Percentiles rank a stretch among this genome's conserved stretches.
Conservation (phyloP, 2,888 invertebrate species). For the Oligia latruncula region DNA sequence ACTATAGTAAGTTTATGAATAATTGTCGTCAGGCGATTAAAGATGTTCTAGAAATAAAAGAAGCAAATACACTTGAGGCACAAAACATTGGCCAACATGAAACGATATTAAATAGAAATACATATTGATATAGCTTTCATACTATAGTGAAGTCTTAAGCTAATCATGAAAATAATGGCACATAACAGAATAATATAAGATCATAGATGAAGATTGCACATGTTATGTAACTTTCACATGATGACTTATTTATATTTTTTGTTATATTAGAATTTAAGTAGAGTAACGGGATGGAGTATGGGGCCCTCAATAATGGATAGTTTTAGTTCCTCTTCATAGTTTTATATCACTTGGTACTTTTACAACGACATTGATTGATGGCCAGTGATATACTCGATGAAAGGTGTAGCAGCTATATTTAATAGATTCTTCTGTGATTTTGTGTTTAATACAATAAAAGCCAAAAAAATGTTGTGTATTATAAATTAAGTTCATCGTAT, state of each 20-base stretch:
- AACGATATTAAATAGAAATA: conserved; percentile 62
- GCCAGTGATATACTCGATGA: conserved; percentile 65
- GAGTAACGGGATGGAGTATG: conserved; percentile 73
- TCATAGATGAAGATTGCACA: conserved; percentile 85
- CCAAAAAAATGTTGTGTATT: conserved; percentile 85
- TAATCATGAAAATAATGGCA: conserved; percentile 79
- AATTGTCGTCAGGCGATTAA: conserved; percentile 4
- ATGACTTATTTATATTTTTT: conserved; percentile 88
- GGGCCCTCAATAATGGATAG: conserved; percentile 77
- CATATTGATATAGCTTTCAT: conserved; percentile 76
- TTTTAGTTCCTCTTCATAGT: conserved; percentile 63
- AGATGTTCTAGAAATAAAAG: conserved; percentile 17
- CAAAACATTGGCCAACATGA: conserved; percentile 65
- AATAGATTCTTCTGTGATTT: conserved; percentile 84
- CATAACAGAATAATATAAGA: conserved; percentile 76
- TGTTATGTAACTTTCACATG: conserved; percentile 88
- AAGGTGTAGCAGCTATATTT: conserved; percentile 74
- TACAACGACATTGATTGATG: conserved; percentile 62
- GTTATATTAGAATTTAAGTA: conserved; percentile 86
- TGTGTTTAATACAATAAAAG: conserved; percentile 83
- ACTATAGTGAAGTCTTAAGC: conserved; percentile 73
- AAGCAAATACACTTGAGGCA: conserved; percentile 55
- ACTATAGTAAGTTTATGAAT: not conserved
- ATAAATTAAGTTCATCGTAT: conserved; percentile 76
- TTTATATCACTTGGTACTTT: conserved; percentile 62